Evolutionary conservation across 2,797 vertebrate genomes (phyloP).

Genomic region (Poecilia picta): DNA sequence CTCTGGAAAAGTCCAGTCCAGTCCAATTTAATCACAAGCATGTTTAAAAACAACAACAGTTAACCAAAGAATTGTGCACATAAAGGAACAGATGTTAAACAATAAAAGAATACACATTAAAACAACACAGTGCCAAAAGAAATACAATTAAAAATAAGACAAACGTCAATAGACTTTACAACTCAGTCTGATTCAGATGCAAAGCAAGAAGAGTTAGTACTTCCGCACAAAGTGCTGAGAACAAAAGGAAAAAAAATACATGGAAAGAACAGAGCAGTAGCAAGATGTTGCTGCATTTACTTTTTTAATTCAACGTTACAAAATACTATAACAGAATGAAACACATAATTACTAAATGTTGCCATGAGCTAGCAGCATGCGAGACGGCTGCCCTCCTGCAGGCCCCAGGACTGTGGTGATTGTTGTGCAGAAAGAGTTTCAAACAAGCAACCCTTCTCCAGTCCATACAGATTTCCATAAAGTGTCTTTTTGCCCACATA

Average conservation of each 20-base stretch:
- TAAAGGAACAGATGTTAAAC: neutral
- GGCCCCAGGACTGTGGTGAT: neutral
- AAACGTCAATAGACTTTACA: neutral
- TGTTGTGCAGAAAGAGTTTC: neutral
- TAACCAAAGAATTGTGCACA: neutral
- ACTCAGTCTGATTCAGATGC: neutral
- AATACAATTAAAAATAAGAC: neutral
- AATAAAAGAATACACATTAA: neutral
- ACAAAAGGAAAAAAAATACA: neutral
- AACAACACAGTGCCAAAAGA: neutral
- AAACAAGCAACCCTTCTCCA: neutral
- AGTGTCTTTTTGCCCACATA: neutral
- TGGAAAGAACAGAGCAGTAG: neutral
- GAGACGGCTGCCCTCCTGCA: neutral
- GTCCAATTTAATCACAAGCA: neutral
- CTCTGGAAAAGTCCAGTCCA: slow-evolving; percentile 49
- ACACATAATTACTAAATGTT: neutral
- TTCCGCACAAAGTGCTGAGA: neutral
- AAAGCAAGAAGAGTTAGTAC: neutral
- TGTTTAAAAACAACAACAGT: neutral
- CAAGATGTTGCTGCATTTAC: neutral
- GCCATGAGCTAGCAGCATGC: neutral
- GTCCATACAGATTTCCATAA: neutral
- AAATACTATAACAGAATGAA: neutral
- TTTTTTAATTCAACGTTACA: neutral